These are phyloP conservation scores for Albula goreensis DNA, from an alignment of 2,113 vertebrate species.

Conservation along the genomic window DNA sequence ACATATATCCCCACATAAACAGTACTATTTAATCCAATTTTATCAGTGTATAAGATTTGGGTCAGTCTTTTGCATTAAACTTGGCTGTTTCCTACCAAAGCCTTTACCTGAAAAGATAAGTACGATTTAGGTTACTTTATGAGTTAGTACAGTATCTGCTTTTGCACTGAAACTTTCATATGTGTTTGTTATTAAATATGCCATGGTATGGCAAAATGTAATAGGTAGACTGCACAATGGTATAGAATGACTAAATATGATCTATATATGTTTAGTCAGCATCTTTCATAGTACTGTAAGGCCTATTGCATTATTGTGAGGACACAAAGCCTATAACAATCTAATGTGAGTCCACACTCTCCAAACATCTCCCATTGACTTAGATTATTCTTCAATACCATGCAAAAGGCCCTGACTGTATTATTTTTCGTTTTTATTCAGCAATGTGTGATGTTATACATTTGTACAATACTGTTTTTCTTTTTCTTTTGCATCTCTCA, in stretches of 20 bases:
- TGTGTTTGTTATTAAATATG: neutral
- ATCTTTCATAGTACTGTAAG: slow-evolving; percentile 43
- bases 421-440: slow-evolving; percentile 26
- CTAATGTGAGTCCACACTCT: neutral
- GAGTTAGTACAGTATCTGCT: neutral
- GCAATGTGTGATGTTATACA: slow-evolving; percentile 4
- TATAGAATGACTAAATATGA: neutral
- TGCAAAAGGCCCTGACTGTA: neutral
- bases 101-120: neutral
- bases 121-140: neutral
- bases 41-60: too few species aligned
- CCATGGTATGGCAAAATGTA: neutral
- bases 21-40: neutral
- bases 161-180: neutral
- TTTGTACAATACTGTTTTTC: slow-evolving; percentile 38
- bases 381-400: slow-evolving; percentile 19
- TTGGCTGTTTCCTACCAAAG: neutral
- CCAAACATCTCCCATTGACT: neutral
- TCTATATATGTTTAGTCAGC: neutral
- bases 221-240: slow-evolving; percentile 11
- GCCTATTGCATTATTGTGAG: neutral
- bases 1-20: neutral
- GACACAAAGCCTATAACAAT: neutral
- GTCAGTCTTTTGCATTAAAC: too few species aligned
- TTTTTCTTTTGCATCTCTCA: slow-evolving; percentile 44